Evolutionary conservation across 2,797 vertebrate genomes (phyloP), one percentile per base, ranked within the genome.

Genomic region (Phataginus tetradactyla): DNA sequence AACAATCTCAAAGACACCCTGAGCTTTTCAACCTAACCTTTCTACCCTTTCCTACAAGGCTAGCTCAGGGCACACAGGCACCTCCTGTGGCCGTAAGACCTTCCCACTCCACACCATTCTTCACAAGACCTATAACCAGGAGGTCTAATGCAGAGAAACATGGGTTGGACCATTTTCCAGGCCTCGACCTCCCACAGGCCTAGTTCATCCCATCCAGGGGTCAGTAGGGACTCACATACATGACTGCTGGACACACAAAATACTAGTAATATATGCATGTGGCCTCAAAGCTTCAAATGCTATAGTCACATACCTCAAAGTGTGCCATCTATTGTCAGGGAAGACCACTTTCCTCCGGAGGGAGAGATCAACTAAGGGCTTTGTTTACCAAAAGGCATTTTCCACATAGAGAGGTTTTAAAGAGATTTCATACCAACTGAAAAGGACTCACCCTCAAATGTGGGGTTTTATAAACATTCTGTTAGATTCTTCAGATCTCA

Each of bases 401-500:
- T 83, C 80, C 42, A 69, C 55, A 71, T 2, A 81, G 7, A 69
- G 75, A 27, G 64, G 53, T 39, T 63, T 32, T 37, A 17, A 78
- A 90, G 92, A 61, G 34, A 94, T 63, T 69, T 90, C 80, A 49
- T 55, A 64, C 42, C 42, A 90, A 89, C 34, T 45, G 45, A 89
- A 95, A 45, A 87, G 83, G 69, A 55, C 53, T 87, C 87, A 81
- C 87, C 71, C 66, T 94, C 71, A 86, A 79, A 75, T 12, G 18
- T 0, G 5, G 89, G 78, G 64, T 51, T 93, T 94, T 86, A 59
- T 4, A 80, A 83, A 83, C 42, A 23, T 29, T 80, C 72, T 59
- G n/a, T 11, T 72, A 97, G 90, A 37, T 71, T 61, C 90, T 92
- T 90, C 42, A 68, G 57, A 42, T n/a, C 53, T 55, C 84, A 23